Conservation (phyloP, 2,888 invertebrate species). For the Sinotaia quadrata region DNA sequence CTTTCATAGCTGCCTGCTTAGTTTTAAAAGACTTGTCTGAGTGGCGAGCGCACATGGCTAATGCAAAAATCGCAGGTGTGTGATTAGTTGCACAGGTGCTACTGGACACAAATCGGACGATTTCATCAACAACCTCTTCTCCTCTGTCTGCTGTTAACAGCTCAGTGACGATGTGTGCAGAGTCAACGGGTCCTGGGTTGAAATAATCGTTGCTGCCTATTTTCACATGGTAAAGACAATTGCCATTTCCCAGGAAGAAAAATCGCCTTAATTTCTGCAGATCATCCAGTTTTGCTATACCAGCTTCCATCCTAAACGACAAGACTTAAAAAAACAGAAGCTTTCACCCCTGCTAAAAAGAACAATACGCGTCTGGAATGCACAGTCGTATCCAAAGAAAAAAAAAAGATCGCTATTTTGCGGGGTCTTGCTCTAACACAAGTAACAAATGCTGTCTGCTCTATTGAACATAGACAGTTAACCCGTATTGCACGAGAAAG, state of each 20-base stretch:
- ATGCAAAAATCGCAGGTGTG: constrained; percentile 76
- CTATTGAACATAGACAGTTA: neutral
- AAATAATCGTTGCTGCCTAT: constrained; percentile 45
- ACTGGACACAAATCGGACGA: constrained; percentile 52
- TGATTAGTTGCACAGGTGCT: constrained; percentile 69
- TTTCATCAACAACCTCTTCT: constrained; percentile 59
- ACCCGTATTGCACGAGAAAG: neutral
- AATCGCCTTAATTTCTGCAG: constrained; percentile 34
- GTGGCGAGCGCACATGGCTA: constrained; percentile 78
- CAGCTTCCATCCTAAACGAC: constrained; percentile 22
- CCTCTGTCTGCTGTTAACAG: constrained; percentile 63
- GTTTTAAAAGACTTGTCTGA: constrained; percentile 68
- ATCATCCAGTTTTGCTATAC: constrained; percentile 13
- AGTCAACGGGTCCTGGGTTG: constrained; percentile 45
- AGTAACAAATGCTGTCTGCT: constrained; percentile 12
- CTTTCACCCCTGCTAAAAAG: no score
- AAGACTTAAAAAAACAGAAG: no score
- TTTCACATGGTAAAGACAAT: constrained; percentile 58
- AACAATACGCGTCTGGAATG: constrained; percentile 15
- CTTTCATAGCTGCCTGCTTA: constrained; percentile 76
- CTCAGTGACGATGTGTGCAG: constrained; percentile 50
- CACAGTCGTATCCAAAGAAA: constrained; percentile 19
- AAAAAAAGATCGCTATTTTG: neutral
- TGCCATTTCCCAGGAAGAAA: constrained; percentile 61
- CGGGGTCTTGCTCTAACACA: no score